Base-by-base conservation (phyloP, 2,797 vertebrate species). In the Yasuhikotakia modesta region DNA sequence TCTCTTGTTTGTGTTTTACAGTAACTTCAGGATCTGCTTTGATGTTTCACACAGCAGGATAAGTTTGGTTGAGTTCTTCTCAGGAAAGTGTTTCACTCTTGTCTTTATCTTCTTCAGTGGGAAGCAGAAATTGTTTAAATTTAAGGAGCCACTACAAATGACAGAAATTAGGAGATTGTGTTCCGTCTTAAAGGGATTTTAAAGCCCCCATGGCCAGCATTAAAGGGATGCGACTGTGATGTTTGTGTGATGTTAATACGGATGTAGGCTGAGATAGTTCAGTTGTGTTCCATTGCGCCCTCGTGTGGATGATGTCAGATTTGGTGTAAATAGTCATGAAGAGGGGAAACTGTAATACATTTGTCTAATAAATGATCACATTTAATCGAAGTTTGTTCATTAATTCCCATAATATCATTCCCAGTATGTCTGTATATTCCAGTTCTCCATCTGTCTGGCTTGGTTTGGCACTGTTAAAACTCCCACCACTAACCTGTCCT, bases 381-480 rank as follows among this genome's bases (percentile, higher is more conserved):
- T 39, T 35, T 39, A 39, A 39, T 39, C 10, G 4, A 21, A 6
- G 35, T 39, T 0, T 12, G 30, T 35, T 35, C 16, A 2, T 24
- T 70, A 2, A 4, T 43, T 70, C 6, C n/a, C 39, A 22, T 24
- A 52, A 24, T n/a, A n/a, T n/a, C n/a, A n/a, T n/a, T n/a, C n/a
- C n/a, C n/a, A n/a, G n/a, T n/a, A n/a, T n/a, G 14, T 50, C 17
- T 46, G 24, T 14, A 24, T 13, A 12, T 39, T 61, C 45, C 72
- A 43, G 57, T 45, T 63, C 69, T 72, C 30, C 24, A 61, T 32
- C 68, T 68, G 21, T 73, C 85, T 80, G 65, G 86, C 84, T 91
- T 88, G 89, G 86, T 91, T 90, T 85, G 80, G 87, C 89, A 88
- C 91, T 88, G 85, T 89, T 88, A 78, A 85, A 88, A 89, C 90